A percentile compares a stretch with the other conserved stretches of the same genome.
Conservation (phyloP, 2,888 invertebrate species). For the Antheraea assamensis region DNA sequence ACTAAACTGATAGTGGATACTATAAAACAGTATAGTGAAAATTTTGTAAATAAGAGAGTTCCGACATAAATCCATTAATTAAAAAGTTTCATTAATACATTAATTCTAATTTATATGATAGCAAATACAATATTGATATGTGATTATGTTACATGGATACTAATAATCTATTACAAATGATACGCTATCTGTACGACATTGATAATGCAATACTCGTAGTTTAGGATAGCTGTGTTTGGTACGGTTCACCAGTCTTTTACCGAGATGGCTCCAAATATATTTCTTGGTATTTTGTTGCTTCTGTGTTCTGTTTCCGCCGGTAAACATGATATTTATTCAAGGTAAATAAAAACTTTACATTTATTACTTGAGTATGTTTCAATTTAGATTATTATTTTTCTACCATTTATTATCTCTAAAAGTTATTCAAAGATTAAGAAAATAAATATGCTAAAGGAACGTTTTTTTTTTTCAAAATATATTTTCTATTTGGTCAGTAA, state of each 20-base stretch:
- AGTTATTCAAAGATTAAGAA: no score
- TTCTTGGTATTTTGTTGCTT: background rate
- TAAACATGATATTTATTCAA: constrained; percentile 14
- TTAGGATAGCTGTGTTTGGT: background rate
- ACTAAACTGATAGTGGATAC: no score
- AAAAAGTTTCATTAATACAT: background rate
- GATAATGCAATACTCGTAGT: background rate
- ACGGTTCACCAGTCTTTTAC: background rate
- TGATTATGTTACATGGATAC: background rate
- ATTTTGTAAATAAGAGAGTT: background rate
- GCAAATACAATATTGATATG: background rate
- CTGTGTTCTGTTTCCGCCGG: background rate
- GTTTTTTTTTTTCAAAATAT: no score
- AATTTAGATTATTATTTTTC: background rate
- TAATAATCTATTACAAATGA: background rate
- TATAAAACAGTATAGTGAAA: background rate
- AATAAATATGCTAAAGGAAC: no score
- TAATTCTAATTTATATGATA: background rate
- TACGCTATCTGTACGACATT: background rate
- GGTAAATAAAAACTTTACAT: background rate
- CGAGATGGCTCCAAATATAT: background rate
- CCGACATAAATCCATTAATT: background rate
- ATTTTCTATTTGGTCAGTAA: no score
- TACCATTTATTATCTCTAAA: background rate
- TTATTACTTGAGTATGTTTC: background rate